Evolutionary conservation across 2,113 vertebrate species (phyloP).

Genomic region (Phaethornis superciliosus): DNA sequence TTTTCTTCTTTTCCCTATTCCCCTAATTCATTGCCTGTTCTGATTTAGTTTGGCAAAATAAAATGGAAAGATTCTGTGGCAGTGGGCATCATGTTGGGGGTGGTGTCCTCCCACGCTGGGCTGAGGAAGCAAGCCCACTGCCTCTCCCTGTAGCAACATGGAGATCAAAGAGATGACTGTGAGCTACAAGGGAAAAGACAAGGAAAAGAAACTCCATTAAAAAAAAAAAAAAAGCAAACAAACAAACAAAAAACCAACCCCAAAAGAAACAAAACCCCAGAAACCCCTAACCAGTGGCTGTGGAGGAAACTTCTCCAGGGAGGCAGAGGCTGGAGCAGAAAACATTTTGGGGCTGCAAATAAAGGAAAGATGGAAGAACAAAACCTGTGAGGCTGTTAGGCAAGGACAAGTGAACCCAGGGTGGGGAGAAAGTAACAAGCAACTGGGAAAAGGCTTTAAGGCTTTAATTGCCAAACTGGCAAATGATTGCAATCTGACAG

Average conservation of each 20-base stretch:
- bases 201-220: not conserved
- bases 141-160: not conserved
- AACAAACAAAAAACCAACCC: no score
- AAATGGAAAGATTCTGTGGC: not conserved
- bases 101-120: not conserved
- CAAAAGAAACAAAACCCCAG: not conserved
- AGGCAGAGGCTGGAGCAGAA: not conserved
- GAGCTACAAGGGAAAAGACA: not conserved
- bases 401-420: accelerated
- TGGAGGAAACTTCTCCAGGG: not conserved
- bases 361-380: not conserved
- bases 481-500: constrained; percentile 16
- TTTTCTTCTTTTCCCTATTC: not conserved
- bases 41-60: not conserved
- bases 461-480: constrained; percentile 36
- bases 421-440: not conserved
- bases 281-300: not conserved
- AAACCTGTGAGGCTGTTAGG: not conserved
- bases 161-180: not conserved
- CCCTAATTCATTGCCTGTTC: not conserved
- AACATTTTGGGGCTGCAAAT: not conserved
- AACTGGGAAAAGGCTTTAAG: constrained; percentile 6
- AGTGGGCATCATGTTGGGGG: not conserved
- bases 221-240: not conserved
- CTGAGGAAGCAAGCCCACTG: not conserved